Conservation (phyloP, 2,113 vertebrate genomes). For the Erpornis zantholeuca region DNA sequence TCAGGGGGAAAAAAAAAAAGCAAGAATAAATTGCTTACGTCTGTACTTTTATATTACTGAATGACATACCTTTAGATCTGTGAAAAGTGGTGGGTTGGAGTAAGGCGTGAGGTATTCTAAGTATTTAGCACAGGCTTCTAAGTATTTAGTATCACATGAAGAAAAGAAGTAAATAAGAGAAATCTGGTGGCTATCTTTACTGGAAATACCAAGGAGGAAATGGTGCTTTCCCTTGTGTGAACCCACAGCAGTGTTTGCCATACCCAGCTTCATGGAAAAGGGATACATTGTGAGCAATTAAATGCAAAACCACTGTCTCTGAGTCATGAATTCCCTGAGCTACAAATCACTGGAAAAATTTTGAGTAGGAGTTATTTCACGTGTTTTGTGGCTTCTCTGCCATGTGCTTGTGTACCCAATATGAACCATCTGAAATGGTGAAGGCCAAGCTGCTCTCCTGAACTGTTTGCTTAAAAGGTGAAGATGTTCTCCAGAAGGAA, state of each 20-base stretch:
- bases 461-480: neutral
- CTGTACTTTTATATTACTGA: neutral
- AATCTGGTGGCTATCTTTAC: neutral
- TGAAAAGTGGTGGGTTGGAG: neutral
- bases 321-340: neutral
- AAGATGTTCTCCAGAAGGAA: neutral
- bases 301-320: neutral
- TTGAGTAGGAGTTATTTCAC: neutral
- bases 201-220: neutral
- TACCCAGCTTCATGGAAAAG: neutral
- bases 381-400: neutral
- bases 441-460: neutral
- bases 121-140: neutral
- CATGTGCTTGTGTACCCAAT: neutral
- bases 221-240: neutral
- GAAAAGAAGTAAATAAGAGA: neutral
- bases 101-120: too few species aligned
- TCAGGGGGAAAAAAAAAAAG: neutral
- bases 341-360: neutral
- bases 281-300: neutral
- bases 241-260: neutral
- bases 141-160: neutral
- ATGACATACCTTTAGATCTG: neutral
- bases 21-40: neutral
- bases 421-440: neutral